Conservation (phyloP, 2,113 vertebrate species). For the Nestor notabilis region DNA sequence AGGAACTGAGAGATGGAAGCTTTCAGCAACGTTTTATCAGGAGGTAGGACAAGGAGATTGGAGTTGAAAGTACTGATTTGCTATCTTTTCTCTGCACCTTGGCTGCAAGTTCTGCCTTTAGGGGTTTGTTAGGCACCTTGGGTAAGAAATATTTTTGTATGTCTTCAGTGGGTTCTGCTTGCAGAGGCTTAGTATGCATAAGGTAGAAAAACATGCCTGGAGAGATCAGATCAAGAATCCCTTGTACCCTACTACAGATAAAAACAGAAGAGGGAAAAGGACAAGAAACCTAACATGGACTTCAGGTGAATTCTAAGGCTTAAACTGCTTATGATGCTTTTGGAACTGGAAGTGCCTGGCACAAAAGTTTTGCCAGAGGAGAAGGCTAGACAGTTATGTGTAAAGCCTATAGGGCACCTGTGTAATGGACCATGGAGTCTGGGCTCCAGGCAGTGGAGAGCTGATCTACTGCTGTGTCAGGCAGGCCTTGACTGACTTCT, state of each 20-base stretch:
- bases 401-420: neutral
- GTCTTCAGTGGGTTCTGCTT: neutral
- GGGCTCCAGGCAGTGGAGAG: fast-evolving
- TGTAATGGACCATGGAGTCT: fast-evolving
- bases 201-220: neutral
- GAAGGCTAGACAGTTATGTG: no score
- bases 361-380: neutral
- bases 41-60: slow-evolving; percentile 13
- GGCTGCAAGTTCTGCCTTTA: slow-evolving; percentile 12
- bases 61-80: slow-evolving; percentile 46
- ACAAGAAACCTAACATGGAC: fast-evolving
- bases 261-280: neutral
- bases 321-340: neutral
- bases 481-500: fast-evolving
- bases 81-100: slow-evolving; percentile 59
- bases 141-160: slow-evolving; percentile 6
- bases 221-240: neutral
- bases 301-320: neutral
- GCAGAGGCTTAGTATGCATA: neutral
- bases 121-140: neutral
- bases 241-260: neutral
- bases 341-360: neutral
- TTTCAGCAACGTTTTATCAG: neutral
- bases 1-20: neutral
- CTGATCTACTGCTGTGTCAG: neutral